phyloP scores from a whole-genome alignment of 37 sponge, comb jelly and placozoan species.

The Diacarnus erythraeanus region DNA sequence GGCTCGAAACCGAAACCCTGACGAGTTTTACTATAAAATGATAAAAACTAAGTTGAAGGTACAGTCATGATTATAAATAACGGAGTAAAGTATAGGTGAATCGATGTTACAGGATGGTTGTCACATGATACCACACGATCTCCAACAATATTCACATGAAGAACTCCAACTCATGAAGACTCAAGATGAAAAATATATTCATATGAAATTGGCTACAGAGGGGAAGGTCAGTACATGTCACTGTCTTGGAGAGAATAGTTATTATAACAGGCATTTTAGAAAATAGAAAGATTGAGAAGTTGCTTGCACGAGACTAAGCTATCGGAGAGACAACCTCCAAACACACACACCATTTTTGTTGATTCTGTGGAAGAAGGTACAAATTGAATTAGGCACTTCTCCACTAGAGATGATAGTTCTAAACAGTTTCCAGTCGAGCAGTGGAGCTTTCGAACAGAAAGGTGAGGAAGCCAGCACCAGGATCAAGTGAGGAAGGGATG shows the following conservation, averaged over 20 bases:
- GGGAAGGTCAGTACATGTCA: slow-evolving; percentile 41
- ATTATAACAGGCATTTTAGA: slow-evolving; percentile 24
- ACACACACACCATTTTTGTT: slow-evolving; percentile 73
- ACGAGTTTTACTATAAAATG: slow-evolving; percentile 95
- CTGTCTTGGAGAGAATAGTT: neutral
- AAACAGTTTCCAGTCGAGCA: neutral
- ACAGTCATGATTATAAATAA: neutral
- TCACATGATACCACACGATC: slow-evolving; percentile 51
- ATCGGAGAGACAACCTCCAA: slow-evolving; percentile 3
- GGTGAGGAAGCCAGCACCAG: neutral
- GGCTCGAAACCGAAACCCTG: slow-evolving; percentile 90
- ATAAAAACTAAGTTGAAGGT: slow-evolving; percentile 67
- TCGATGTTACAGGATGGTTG: slow-evolving; percentile 47
- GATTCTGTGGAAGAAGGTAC: slow-evolving; percentile 34
- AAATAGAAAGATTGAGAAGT: slow-evolving; percentile 56
- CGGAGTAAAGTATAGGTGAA: too few species aligned
- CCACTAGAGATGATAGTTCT: too few species aligned
- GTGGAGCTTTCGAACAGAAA: neutral
- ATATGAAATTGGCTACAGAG: slow-evolving; percentile 75
- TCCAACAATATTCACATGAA: slow-evolving; percentile 65
- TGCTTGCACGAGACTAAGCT: slow-evolving; percentile 37
- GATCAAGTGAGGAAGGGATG: neutral
- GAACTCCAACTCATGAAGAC: slow-evolving; percentile 82
- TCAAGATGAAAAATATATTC: slow-evolving; percentile 87
- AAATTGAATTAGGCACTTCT: neutral